phyloP scores from a whole-genome alignment of 2,888 invertebrate genomes.

The Choreutis nemorana region DNA sequence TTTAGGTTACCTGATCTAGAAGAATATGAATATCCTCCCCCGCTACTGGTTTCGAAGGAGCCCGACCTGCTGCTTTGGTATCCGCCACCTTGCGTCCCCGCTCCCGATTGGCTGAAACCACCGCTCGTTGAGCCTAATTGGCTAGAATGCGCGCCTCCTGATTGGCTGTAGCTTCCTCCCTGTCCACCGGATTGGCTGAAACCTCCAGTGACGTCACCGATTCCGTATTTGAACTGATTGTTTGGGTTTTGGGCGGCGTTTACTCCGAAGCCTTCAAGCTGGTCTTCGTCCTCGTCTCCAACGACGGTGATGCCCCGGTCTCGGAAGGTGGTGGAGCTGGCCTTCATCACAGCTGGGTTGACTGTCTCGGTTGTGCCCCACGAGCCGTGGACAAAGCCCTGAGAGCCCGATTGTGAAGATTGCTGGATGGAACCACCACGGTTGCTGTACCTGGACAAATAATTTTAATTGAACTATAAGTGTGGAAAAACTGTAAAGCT shows the following conservation, averaged over 20 bases:
- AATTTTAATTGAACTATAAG: no score
- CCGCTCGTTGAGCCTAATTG: constrained; percentile 14
- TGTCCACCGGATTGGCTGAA: constrained; percentile 13
- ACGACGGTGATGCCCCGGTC: constrained; percentile 39
- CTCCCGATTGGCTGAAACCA: constrained; percentile 8
- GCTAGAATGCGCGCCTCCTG: no score
- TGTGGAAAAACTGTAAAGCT: no score
- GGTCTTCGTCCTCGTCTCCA: constrained; percentile 46
- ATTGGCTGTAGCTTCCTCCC: constrained; percentile 14
- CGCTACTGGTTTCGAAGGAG: constrained; percentile 12
- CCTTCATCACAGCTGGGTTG: constrained; percentile 48
- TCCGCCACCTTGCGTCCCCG: constrained; percentile 12
- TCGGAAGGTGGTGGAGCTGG: constrained; percentile 38
- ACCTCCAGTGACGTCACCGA: constrained; percentile 38
- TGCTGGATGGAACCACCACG: constrained; percentile 16
- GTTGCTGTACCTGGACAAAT: constrained; percentile 8
- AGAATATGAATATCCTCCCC: constrained; percentile 40
- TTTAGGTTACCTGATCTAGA: constrained; percentile 33
- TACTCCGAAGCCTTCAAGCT: constrained; percentile 34
- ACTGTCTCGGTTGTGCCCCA: constrained; percentile 59
- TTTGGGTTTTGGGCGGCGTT: constrained; percentile 43
- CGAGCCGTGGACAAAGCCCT: constrained; percentile 41
- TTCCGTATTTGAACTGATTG: constrained; percentile 46
- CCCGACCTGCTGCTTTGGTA: constrained; percentile 14
- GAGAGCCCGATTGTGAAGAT: constrained; percentile 13